Conservation (phyloP, 2,797 vertebrate genomes). For the Lates japonicus region DNA sequence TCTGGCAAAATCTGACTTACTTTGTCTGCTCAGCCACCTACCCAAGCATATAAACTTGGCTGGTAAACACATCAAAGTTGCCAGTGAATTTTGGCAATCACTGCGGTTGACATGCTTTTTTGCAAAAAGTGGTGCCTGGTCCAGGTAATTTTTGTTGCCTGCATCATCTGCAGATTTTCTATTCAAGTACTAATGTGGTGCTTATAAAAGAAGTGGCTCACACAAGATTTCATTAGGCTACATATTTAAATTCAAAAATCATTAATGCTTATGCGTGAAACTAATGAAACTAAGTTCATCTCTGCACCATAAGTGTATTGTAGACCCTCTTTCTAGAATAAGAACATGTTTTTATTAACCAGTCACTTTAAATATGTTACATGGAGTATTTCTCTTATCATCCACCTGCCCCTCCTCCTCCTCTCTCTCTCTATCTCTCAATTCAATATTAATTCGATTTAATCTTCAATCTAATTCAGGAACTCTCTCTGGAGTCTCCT, state of each 20-base stretch:
- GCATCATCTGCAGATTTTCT: slow-evolving; percentile 35
- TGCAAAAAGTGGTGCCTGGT: slow-evolving; percentile 19
- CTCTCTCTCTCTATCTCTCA: slow-evolving; percentile 43
- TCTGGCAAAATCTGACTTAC: slow-evolving; percentile 27
- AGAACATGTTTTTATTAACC: slow-evolving; percentile 48
- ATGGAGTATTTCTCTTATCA: slow-evolving; percentile 39
- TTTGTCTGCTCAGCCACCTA: slow-evolving; percentile 40
- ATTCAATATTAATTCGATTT: slow-evolving; percentile 81
- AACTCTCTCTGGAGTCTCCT: slow-evolving; percentile 72
- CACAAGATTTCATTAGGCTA: slow-evolving; percentile 36
- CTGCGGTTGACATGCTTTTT: slow-evolving; percentile 27
- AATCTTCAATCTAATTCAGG: slow-evolving; percentile 80
- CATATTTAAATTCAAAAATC: slow-evolving; percentile 43
- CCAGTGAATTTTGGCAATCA: slow-evolving; percentile 51
- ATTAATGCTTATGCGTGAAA: slow-evolving; percentile 11
- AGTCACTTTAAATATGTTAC: slow-evolving; percentile 56
- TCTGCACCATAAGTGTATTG: slow-evolving; percentile 18
- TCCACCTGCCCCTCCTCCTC: slow-evolving; percentile 27
- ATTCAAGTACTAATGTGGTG: slow-evolving; percentile 17
- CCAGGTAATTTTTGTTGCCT: slow-evolving; percentile 38
- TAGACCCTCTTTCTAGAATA: slow-evolving; percentile 11
- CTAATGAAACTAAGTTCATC: slow-evolving; percentile 32
- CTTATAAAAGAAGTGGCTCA: slow-evolving; percentile 35
- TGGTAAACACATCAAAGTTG: slow-evolving; percentile 12
- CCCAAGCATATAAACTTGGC: slow-evolving; percentile 55